Conservation (phyloP, 2,888 invertebrate species). For the Unio pictorum region DNA sequence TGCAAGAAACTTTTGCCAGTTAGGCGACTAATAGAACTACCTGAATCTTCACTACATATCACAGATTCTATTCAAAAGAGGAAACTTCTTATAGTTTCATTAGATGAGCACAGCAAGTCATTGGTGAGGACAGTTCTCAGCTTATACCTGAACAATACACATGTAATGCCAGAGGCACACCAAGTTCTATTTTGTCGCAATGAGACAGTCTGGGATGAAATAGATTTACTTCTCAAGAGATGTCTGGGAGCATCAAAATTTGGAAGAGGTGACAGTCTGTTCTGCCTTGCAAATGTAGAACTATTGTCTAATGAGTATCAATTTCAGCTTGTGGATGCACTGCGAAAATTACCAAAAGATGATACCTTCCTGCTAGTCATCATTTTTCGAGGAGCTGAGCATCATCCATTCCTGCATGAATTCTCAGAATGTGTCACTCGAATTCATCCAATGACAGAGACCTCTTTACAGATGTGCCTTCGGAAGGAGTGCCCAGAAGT, state of each 20-base stretch:
- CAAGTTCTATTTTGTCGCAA: slow-evolving; percentile 42
- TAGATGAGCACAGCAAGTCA: slow-evolving; percentile 28
- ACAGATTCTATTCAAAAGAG: slow-evolving; percentile 33
- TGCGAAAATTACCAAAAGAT: slow-evolving; percentile 12
- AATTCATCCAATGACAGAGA: slow-evolving; percentile 20
- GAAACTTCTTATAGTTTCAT: slow-evolving; percentile 27
- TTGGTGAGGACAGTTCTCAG: slow-evolving; percentile 38
- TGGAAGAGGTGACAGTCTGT: slow-evolving; percentile 13
- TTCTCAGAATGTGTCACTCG: slow-evolving; percentile 13
- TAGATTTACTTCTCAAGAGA: slow-evolving; percentile 31
- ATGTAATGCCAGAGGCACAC: slow-evolving; percentile 34
- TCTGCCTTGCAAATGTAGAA: slow-evolving; percentile 45
- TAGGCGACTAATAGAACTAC: slow-evolving; percentile 9
- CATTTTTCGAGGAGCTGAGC: slow-evolving; percentile 38
- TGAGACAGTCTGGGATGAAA: slow-evolving; percentile 40
- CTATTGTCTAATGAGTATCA: slow-evolving; percentile 37
- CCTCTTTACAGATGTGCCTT: slow-evolving; percentile 10
- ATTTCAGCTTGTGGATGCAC: slow-evolving; percentile 31
- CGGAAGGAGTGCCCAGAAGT: slow-evolving; percentile 21
- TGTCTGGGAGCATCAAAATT: slow-evolving; percentile 22
- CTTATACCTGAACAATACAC: slow-evolving; percentile 34
- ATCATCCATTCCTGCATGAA: slow-evolving; percentile 40
- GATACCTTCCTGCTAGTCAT: slow-evolving; percentile 24
- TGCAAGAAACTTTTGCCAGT: slow-evolving; percentile 11
- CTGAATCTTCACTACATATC: slow-evolving; percentile 10